Evolutionary conservation across 1,140 invertebrate genomes (phyloP), one percentile per base, ranked within the genome.

Genomic region (Neodiprion lecontei): DNA sequence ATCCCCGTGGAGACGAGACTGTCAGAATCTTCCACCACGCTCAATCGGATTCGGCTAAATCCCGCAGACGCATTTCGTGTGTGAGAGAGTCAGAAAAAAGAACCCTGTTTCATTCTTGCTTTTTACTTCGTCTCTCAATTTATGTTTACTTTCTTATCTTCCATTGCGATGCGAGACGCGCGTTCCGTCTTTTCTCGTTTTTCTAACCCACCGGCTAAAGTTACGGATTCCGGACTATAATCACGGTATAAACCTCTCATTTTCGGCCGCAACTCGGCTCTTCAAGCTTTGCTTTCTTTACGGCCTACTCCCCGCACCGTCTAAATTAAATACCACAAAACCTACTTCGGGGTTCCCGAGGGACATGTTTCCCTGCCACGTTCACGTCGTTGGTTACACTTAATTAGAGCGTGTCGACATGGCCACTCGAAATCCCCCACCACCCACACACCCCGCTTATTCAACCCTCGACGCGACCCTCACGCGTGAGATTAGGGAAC

Each of bases 341-440:
- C 11, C 11, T 12, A n/a, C 53, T 17, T 61, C 11, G n/a, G n/a
- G 11, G 53, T 17, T 61, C n/a, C 53, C 53, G 5, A 40, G 28
- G 28, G 28, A 40, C 28, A 40, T 40, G n/a, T 12, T 14, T 17
- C 8, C 8, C 11, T 5, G 28, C 28, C 28, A 40, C 28, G 28
- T 40, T 40, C 28, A 2, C 28, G 28, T 40, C 28, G 28, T 17
- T 7, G 61, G 17, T 21, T 47, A 69, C 67, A 47, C 21, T 14
- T 69, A 11, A 69, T 69, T 69, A 69, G 67, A 21, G 21, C 67
- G 21, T 21, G 67, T 69, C 67, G 67, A 69, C 67, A 69, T 47
- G 67, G 40, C 67, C 67, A 69, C 21, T 69, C 21, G 40, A 69
- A 47, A 14, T 69, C 67, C 67, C 12, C 23, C 67, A 14, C 21